Evolutionary conservation across 2,113 vertebrate species (phyloP).

Genomic region (Nematolebias whitei): DNA sequence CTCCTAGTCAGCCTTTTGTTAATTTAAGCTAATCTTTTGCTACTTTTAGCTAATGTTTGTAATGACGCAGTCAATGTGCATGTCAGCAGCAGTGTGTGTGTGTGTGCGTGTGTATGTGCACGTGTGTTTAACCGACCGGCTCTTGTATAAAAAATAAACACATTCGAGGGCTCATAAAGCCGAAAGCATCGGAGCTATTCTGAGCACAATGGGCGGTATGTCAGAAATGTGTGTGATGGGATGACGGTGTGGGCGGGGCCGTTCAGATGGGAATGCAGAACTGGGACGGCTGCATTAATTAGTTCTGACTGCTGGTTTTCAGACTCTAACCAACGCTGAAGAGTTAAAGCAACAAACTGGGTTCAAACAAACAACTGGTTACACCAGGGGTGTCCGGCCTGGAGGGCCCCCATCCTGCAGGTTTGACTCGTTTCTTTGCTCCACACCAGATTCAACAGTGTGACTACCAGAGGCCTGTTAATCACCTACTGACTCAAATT

Average conservation of each 20-base stretch:
- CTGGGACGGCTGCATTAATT: slow-evolving; percentile 36
- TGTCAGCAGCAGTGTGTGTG: slow-evolving; percentile 12
- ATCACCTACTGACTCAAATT: no score
- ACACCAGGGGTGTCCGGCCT: no score
- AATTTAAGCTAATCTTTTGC: no score
- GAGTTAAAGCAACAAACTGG: slow-evolving; percentile 28
- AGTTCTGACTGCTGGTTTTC: slow-evolving; percentile 27
- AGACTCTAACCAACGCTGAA: slow-evolving; percentile 24
- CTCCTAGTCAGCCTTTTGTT: no score
- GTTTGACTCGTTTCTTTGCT: no score
- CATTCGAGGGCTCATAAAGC: slow-evolving; percentile 25
- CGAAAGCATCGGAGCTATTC: slow-evolving; percentile 46
- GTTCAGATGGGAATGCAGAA: slow-evolving; percentile 40
- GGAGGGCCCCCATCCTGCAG: no score
- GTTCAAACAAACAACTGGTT: no score
- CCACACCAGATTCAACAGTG: no score
- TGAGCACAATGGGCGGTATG: slow-evolving; percentile 63
- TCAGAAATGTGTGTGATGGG: slow-evolving; percentile 56
- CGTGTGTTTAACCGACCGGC: slow-evolving; percentile 20
- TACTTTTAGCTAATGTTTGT: no score
- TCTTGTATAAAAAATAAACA: no score
- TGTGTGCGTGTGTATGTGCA: slow-evolving; percentile 31
- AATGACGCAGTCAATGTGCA: no score
- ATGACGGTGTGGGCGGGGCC: slow-evolving; percentile 41
- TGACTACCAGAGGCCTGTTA: no score